Base-by-base conservation (phyloP, 2,113 vertebrate genomes). In the Eptesicus fuscus region DNA sequence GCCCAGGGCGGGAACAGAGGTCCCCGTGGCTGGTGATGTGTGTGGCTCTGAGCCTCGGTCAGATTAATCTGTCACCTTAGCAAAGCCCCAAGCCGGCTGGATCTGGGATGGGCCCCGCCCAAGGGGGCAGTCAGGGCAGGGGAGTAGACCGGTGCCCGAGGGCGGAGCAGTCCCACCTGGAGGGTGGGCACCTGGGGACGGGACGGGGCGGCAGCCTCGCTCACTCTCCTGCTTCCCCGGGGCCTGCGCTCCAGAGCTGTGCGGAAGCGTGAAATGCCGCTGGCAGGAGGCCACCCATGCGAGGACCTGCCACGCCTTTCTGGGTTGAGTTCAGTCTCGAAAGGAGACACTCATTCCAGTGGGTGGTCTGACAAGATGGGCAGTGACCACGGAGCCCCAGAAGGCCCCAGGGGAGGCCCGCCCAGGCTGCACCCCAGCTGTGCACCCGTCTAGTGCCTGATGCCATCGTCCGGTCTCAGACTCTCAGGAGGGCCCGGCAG, bases 81-180 rank as follows among this genome's bases (percentile, higher is more conserved):
- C n/a, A n/a, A n/a, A 53, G 42, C 30, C n/a, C 71, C 0, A n/a
- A n/a, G 56, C 67, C 2, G 0, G 49, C 14, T 5, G 8, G 37
- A 18, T 32, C 47, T 18, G 23, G 32, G 14, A 18, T 8, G 37
- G n/a, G n/a, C 47, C 47, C 32, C 32, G 0, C 12, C 23, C 3
- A 49, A 28, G 69, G 16, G 11, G 28, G n/a, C 44, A 25, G 5
- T 11, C 9, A 30, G 37, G 44, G 44, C 10, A 25, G 80, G 65
- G 51, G 2, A 25, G 40, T 5, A 78, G 69, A 17, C n/a, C 35
- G 4, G 18, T 10, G 32, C 35, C 53, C 0, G 0, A 16, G 56
- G 18, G 16, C 4, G 22, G 32, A 4, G 10, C 13, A 0, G 2
- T 1, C 4, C 17, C 9, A 11, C 32, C 9, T 0, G 6, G 30